Evolutionary conservation across 2,888 invertebrate genomes (phyloP), one percentile per base, ranked within the genome.

Genomic region (Phania funesta): DNA sequence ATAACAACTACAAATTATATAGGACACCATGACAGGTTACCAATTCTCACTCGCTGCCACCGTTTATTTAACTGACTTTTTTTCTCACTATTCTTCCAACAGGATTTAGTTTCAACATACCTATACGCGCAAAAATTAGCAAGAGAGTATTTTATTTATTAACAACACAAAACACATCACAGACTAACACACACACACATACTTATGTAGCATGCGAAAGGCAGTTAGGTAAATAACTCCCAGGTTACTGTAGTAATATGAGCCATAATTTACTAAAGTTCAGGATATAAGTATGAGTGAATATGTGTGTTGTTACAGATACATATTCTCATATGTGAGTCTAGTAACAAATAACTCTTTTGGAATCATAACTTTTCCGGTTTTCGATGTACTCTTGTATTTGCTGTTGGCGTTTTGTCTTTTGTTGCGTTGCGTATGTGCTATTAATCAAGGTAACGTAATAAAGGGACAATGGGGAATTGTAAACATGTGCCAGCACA

Each of bases 391-490:
- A 41, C 29, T 56, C 24, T 52, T 64, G 52, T 11, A 20, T 52
- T 52, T 29, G 68, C 60, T 64, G n/a, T 50, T 41, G 50, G 56
- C 41, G 50, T 56, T 56, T 35, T 58, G 65, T 48, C 46, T 48
- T 48, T 13, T 56, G 56, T 18, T 62, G 18, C 41, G 44, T 77
- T 62, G 62, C 67, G 29, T 77, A 68, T 71, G 65, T 54, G 13
- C 13, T 67, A 67, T 77, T 68, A 77, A 81, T 81, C 81, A 81
- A 62, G 67, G 67, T 44, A 54, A 73, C 62, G 13, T 44, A 58
- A 48, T 16, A 38, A 67, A 56, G 32, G 73, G 60, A 48, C 71
- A 81, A 62, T 48, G 35, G 71, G 62, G 81, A 81, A 48, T 76
- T 44, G 11, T 24, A 9, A 48, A 6, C 5, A 29, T 41, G 7